Base-by-base conservation (phyloP, 2,113 vertebrate genomes). In the Clinocottus analis region DNA sequence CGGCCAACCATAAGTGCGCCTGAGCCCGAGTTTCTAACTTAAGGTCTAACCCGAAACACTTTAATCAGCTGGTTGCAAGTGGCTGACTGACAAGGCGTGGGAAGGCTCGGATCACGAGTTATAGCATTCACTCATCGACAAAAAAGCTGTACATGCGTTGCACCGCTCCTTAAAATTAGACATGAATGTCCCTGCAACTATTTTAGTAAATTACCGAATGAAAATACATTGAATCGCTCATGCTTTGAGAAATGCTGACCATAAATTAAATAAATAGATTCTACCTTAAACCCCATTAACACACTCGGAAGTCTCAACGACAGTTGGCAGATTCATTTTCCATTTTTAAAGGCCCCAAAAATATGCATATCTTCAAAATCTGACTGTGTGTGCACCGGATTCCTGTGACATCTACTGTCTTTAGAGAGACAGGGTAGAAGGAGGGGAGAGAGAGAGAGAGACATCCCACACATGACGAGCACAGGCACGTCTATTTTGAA, bases 401-500 rank as follows among this genome's bases (percentile, higher is more conserved):
- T 55, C 67, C 73, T 31, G 39, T 51, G 47, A 68, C 62, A 75
- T 23, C n/a, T 7, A 5, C 64, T 13, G 56, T 29, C 55, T 72
- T 21, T 58, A 37, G 59, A 43, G 31, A 79, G 56, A n/a, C n/a
- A 14, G n/a, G 55, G 37, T 27, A 25, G 37, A 33, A 17, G 49
- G 70, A 33, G 43, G 70, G 45, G 56, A 69, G 27, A 29, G 47
- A 61, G 35, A 35, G 21, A 19, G 39, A 75, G 75, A 83, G 53
- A 21, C 63, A 35, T 51, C 59, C 39, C 43, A 59, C 75, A 78
- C 45, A 67, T 39, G 79, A 87, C 90, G 60, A 75, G 85, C 41
- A 25, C 61, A 75, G 86, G 43, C 91, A 79, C 1, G 87, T 86
- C 79, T 85, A 74, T 85, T 85, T 85, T 80, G 77, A 82, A 76